Percentiles rank a stretch among this genome's conserved stretches.
These are phyloP conservation scores for Hedychridium roseum DNA, from an alignment of 2,888 invertebrate species.

Conservation along the genomic window DNA sequence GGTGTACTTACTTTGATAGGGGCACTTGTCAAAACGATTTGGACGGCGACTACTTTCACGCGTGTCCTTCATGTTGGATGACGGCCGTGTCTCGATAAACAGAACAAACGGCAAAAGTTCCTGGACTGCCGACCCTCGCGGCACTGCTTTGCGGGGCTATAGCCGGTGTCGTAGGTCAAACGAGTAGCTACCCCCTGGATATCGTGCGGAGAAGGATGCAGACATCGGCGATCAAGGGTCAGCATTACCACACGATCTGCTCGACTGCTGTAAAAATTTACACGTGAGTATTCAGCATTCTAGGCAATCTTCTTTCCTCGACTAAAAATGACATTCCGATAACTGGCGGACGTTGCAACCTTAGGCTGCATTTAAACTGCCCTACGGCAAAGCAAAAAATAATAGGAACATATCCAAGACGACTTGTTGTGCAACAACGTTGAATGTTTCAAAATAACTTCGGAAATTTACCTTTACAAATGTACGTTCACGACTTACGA, in stretches of 20 bases:
- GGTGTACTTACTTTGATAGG: slow-evolving; percentile 44
- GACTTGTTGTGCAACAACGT: too few species aligned
- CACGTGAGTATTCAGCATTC: slow-evolving; percentile 66
- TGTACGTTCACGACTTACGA: too few species aligned
- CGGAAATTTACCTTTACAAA: too few species aligned
- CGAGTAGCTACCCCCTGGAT: slow-evolving; percentile 95
- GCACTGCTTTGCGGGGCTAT: slow-evolving; percentile 85
- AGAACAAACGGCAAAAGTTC: slow-evolving; percentile 54
- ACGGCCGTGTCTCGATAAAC: slow-evolving; percentile 43
- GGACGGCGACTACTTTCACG: slow-evolving; percentile 41
- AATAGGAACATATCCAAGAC: too few species aligned
- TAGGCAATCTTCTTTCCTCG: not conserved
- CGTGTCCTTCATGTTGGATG: slow-evolving; percentile 50
- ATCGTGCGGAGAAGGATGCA: slow-evolving; percentile 83
- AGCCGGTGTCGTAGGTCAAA: slow-evolving; percentile 94
- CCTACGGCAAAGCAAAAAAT: too few species aligned
- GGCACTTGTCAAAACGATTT: slow-evolving; percentile 37
- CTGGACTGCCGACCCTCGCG: slow-evolving; percentile 66
- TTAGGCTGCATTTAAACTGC: too few species aligned
- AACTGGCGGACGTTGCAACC: too few species aligned
- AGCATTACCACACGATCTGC: slow-evolving; percentile 67
- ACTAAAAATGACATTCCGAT: not conserved
- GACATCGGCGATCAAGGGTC: slow-evolving; percentile 69
- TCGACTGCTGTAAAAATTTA: slow-evolving; percentile 76
- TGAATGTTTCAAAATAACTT: too few species aligned